phyloP scores from a whole-genome alignment of 2,888 invertebrate species.

The Drosophila setosimentum region DNA sequence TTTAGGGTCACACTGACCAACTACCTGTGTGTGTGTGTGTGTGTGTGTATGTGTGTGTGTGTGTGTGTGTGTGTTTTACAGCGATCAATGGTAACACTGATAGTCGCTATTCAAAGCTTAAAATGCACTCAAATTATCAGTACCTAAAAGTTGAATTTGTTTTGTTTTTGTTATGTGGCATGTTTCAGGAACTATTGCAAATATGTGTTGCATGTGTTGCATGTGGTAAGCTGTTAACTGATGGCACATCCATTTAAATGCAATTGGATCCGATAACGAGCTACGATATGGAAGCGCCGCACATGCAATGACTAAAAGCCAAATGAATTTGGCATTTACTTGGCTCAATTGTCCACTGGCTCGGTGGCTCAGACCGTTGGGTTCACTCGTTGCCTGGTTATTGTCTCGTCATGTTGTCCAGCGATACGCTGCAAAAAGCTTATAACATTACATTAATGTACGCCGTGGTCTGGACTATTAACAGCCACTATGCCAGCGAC shows the following conservation, averaged over 20 bases:
- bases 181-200: constrained; percentile 1
- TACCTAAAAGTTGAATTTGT: neutral
- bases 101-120: neutral
- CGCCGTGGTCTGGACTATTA: constrained; percentile 80
- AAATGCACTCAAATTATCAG: neutral
- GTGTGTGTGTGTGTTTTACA: neutral
- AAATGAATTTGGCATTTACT: neutral
- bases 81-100: constrained; percentile 8
- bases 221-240: constrained; percentile 37
- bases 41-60: neutral
- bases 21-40: neutral
- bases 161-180: neutral
- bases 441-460: constrained; percentile 77
- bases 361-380: neutral
- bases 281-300: constrained; percentile 31
- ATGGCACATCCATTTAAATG: constrained; percentile 54
- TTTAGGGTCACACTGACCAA: constrained; percentile 38
- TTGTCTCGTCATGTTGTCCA: constrained; percentile 30
- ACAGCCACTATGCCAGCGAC: constrained; percentile 65
- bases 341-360: neutral
- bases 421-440: constrained; percentile 16
- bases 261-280: constrained; percentile 45
- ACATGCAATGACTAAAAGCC: constrained; percentile 43
- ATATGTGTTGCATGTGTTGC: constrained; percentile 14
- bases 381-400: constrained; percentile 7